phyloP scores from a whole-genome alignment of 2,113 vertebrate genomes.

The Cygnus buccinator region DNA sequence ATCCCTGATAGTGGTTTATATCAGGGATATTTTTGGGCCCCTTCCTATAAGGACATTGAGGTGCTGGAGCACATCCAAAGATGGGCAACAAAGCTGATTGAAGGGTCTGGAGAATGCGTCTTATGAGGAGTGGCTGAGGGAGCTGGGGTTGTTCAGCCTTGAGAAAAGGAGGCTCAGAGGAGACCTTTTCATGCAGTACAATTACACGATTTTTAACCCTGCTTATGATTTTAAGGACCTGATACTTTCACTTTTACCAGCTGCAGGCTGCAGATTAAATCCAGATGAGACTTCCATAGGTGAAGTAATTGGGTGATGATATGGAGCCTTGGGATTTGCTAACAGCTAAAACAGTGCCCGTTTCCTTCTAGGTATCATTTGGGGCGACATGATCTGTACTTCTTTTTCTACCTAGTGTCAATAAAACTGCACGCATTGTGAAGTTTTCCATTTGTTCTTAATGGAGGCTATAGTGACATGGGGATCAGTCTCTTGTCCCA shows the following conservation, averaged over 20 bases:
- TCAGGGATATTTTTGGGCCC: too few species aligned
- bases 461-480: too few species aligned
- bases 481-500: too few species aligned
- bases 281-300: neutral
- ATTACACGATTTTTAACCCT: neutral
- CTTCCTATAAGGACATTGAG: too few species aligned
- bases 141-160: too few species aligned
- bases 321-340: neutral
- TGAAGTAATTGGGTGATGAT: slow-evolving; percentile 19
- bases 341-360: neutral
- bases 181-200: too few species aligned
- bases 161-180: too few species aligned
- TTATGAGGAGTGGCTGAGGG: too few species aligned
- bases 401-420: neutral
- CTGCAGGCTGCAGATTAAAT: neutral
- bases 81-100: too few species aligned
- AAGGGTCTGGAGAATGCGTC: too few species aligned
- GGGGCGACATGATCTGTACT: neutral
- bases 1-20: neutral
- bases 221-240: slow-evolving; percentile 22
- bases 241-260: neutral
- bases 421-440: neutral
- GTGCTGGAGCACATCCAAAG: too few species aligned
- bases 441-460: neutral
- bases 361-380: neutral